These are phyloP conservation scores for Drosophila seguyi DNA, from an alignment of 1,140 invertebrate genomes.

Conservation along the genomic window DNA sequence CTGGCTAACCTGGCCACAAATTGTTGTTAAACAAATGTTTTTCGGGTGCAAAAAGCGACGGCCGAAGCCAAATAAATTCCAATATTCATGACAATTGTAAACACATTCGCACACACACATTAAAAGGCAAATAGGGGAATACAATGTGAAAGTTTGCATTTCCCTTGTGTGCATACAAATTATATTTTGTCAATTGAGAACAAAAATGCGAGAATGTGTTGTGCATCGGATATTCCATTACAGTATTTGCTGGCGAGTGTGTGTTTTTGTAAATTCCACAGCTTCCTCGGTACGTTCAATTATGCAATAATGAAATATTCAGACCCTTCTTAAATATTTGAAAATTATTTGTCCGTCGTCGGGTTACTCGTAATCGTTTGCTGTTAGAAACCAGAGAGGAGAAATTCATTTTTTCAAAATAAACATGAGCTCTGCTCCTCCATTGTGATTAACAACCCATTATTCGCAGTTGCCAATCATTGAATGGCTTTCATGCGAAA, in stretches of 20 bases:
- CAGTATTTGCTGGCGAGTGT: conserved; percentile 4
- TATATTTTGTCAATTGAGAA: conserved; percentile 61
- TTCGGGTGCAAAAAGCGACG: conserved; percentile 51
- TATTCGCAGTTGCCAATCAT: conserved; percentile 8
- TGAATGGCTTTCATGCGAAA: conserved; percentile 34
- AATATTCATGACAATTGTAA: conserved; percentile 82
- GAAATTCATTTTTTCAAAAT: not conserved
- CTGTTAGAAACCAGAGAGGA: not conserved
- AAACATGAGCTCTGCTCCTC: not conserved
- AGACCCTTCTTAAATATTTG: conserved; percentile 62
- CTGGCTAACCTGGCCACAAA: conserved; percentile 57
- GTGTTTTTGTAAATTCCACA: conserved; percentile 43
- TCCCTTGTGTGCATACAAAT: conserved; percentile 69
- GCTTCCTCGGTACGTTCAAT: conserved; percentile 45
- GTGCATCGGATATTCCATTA: conserved; percentile 66
- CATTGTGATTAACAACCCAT: conserved; percentile 24
- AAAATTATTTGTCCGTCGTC: conserved; percentile 34
- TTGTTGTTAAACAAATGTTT: conserved; percentile 68
- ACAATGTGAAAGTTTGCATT: conserved; percentile 69
- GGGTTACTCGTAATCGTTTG: conserved; percentile 2
- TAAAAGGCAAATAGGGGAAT: conserved; percentile 47
- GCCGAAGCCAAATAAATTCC: conserved; percentile 79
- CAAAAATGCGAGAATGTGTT: conserved; percentile 27
- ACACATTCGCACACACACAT: conserved; percentile 50
- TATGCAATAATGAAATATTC: conserved; percentile 64